Evolutionary conservation across 2,797 vertebrate species (phyloP), one percentile per base, ranked within the genome.

Genomic region (Apodemus agrarius): DNA sequence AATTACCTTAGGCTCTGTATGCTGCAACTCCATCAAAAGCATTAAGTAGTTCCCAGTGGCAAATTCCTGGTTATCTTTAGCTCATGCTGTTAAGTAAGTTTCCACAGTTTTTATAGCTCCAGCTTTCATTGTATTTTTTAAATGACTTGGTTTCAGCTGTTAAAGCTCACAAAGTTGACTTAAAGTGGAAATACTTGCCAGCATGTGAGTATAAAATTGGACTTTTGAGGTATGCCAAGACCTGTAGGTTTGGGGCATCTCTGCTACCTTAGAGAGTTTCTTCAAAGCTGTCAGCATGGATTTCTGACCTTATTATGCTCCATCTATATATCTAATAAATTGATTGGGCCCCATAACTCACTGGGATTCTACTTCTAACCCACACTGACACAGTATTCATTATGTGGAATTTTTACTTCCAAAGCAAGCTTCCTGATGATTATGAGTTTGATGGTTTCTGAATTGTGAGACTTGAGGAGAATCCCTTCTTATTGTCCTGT

Each of bases 11-110:
- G 98, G 95, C 90, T 34, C 74, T 97, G 61, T 96, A 89, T 78
- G 82, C 93, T 69, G 26, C 75, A 95, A 93, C 93, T 96, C 94
- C 94, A 96, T 97, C 96, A 97, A 97, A 95, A 96, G 92, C 93
- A 97, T 97, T 96, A 97, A 97, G 95, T 96, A 94, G 93, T 95
- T 97, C 97, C 98, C 98, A 95, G 85, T 93, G 97, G 96, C 98
- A 98, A 97, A 97, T 97, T 98, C 76, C 92, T 97, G 89, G 97
- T 97, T 97, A 97, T 97, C 97, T 97, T 97, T 97, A 97, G 95
- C 90, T 97, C 95, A 95, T 81, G 90, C 96, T 97, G 95, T 97
- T 98, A 97, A 97, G 95, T 97, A 96, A 96, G 94, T 97, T 98
- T 97, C 96, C 96, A 97, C 93, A 97, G 91, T 94, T 91, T 96